phyloP scores from a whole-genome alignment of 2,888 invertebrate genomes.

The Drosophila neotestacea region DNA sequence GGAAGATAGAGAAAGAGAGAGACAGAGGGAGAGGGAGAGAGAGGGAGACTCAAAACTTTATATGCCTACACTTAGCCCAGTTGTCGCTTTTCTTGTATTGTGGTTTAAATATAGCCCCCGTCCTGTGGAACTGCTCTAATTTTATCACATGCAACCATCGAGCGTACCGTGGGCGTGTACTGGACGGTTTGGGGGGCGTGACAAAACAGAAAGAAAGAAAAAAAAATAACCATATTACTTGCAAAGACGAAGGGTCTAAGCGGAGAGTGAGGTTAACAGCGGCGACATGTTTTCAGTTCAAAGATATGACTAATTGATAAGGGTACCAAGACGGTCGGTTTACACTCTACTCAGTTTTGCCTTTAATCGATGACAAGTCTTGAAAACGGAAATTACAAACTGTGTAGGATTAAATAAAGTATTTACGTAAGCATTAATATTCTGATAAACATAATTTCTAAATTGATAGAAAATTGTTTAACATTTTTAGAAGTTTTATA shows the following conservation, averaged over 20 bases:
- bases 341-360: not conserved
- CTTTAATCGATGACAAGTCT: constrained; percentile 1
- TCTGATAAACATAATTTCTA: not conserved
- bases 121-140: constrained; percentile 64
- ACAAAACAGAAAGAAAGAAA: constrained; percentile 2
- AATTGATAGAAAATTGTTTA: not conserved
- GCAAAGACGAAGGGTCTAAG: constrained; percentile 17
- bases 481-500: not conserved
- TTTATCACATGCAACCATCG: constrained; percentile 78
- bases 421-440: not conserved
- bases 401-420: too few species aligned
- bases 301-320: constrained; percentile 41
- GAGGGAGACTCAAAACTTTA: not conserved
- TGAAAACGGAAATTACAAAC: not conserved
- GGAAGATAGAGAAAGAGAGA: constrained; percentile 12
- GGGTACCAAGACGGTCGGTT: not conserved
- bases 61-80: constrained; percentile 61
- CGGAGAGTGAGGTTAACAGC: constrained; percentile 29
- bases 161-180: constrained; percentile 47
- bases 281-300: constrained; percentile 28
- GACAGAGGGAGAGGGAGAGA: not conserved
- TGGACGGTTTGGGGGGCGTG: constrained; percentile 39
- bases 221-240: not conserved
- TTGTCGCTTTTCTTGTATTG: constrained; percentile 42
- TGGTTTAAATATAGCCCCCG: constrained; percentile 53